Percentiles rank a stretch among this genome's conserved stretches.
Conservation (phyloP, 2,797 vertebrate genomes). For the Pyrrhura leucotis region DNA sequence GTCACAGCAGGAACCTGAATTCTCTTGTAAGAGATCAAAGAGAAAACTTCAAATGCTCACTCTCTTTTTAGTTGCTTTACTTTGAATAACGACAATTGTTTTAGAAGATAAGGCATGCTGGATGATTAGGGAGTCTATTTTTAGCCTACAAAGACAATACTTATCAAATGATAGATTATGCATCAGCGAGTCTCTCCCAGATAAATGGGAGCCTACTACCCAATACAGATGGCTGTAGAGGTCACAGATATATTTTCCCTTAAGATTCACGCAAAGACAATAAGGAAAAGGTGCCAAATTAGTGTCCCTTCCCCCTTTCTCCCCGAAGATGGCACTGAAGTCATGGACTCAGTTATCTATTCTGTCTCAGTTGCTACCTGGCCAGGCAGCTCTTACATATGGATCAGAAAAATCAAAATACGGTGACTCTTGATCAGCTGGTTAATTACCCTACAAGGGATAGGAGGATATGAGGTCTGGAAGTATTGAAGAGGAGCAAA, state of each 20-base stretch:
- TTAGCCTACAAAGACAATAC: background rate
- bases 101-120: background rate
- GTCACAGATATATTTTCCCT: background rate
- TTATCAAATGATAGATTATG: background rate
- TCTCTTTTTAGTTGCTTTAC: background rate
- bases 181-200: background rate
- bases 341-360: background rate
- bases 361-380: background rate
- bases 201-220: background rate
- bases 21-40: background rate
- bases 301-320: background rate
- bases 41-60: background rate
- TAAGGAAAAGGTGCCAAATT: background rate
- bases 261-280: background rate
- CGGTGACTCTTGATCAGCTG: background rate
- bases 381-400: rapidly evolving
- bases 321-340: background rate
- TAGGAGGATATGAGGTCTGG: rapidly evolving
- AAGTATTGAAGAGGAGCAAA: background rate
- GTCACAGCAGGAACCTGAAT: background rate
- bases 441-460: background rate
- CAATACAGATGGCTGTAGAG: background rate
- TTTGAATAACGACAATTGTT: background rate
- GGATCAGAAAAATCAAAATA: background rate
- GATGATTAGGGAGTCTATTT: background rate